Evolutionary conservation across 2,113 vertebrate genomes (phyloP), one percentile per base, ranked within the genome.

Genomic region (Poeciliopsis retropinna): DNA sequence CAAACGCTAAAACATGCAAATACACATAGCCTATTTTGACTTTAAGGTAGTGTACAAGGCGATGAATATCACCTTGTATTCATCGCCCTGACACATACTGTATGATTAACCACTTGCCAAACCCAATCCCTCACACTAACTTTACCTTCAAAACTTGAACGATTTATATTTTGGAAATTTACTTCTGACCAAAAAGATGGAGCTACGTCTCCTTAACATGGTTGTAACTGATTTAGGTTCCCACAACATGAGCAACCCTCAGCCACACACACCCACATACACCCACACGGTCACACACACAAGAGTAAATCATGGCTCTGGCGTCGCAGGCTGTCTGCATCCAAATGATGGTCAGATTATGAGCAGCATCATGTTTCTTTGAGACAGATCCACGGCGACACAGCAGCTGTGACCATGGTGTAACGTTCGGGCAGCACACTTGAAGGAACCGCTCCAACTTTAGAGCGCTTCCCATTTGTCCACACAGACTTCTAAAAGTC

Each of bases 251-350:
- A 54, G 44, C 51, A 65, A 66, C 32, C 28, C 31, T 32, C 29
- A 17, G 44, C 30, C 72, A 65, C 44, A 30, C 71, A 78, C 75
- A 78, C 73, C 65, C 75, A 73, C 78, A 76, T 68, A 66, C 63
- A 60, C 34, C 44, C 60, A 68, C 80, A 67, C 70, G 37, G 72
- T 54, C 66, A 72, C 28, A 32, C 64, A 19, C 72, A 44, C 22
- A 5, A 34, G 84, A 83, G 76, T 87, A 94, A 95, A 94, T 94
- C 86, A 84, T 85, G 31, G 64, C 61, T 70, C 92, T 91, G 90
- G 91, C 90, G 87, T 86, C 93, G 77, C 28, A 63, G 79, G 71
- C 78, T 88, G 82, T 91, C 88, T 89, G 87, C 85, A 68, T 89
- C 79, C 92, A 91, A 87, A 91, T 86, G 86, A 77, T 85, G 80